Evolutionary conservation across 2,888 invertebrate species (phyloP).

Genomic region (Hyalella azteca): DNA sequence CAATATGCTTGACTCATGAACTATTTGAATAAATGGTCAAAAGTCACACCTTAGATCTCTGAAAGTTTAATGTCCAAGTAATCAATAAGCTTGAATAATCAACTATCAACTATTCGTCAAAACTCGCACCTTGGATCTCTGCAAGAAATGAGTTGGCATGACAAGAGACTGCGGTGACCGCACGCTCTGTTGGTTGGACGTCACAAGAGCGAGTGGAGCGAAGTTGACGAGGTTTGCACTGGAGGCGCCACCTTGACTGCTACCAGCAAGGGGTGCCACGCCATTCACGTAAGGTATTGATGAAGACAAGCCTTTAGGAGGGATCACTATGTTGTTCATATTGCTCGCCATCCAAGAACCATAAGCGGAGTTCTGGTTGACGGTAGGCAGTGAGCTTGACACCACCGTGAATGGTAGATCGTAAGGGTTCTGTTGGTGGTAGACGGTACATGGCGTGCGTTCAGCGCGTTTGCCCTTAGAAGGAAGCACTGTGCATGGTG

Average conservation of each 20-base stretch:
- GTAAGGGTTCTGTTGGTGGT: background rate
- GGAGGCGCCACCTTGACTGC: slow-evolving; percentile 64
- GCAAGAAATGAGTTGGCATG: slow-evolving; percentile 79
- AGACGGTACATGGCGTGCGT: background rate
- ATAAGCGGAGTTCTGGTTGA: background rate
- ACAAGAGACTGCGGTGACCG: slow-evolving; percentile 89
- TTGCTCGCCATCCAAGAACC: slow-evolving; percentile 21
- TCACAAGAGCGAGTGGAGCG: slow-evolving; percentile 83
- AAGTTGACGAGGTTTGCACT: slow-evolving; percentile 78
- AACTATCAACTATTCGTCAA: no score
- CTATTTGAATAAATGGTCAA: no score
- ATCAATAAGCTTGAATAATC: no score
- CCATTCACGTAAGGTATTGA: background rate
- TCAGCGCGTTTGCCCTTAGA: slow-evolving; percentile 30
- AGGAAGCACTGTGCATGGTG: slow-evolving; percentile 44
- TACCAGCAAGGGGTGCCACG: background rate
- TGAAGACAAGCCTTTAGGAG: background rate
- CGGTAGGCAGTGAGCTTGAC: background rate
- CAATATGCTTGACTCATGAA: no score
- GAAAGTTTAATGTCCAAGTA: no score
- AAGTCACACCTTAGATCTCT: no score
- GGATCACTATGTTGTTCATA: slow-evolving; percentile 6
- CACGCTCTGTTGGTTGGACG: slow-evolving; percentile 77
- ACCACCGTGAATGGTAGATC: slow-evolving; percentile 2
- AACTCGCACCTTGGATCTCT: slow-evolving; percentile 65